Conservation (phyloP, 92 coral and sea anemone genomes). For the Epizoanthus fatuus region DNA sequence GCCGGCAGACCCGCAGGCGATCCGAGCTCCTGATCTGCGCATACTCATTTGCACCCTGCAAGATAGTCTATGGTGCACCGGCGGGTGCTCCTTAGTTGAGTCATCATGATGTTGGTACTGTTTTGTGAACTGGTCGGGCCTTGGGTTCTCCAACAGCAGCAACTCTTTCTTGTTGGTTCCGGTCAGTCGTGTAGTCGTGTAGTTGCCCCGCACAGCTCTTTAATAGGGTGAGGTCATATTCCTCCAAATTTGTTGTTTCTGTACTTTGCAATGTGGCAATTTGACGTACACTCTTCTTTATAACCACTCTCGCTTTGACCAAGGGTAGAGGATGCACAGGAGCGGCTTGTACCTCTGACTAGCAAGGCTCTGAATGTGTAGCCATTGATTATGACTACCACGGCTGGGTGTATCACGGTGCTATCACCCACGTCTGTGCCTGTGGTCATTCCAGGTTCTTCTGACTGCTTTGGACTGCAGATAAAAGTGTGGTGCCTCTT, state of each 20-base stretch:
- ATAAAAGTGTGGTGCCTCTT: slow-evolving; percentile 53
- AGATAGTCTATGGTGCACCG: background rate
- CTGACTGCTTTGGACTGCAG: background rate
- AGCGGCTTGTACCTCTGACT: slow-evolving; percentile 68
- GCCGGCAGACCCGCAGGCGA: slow-evolving; percentile 12
- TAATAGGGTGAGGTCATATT: too few relatives aligned
- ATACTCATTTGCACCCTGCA: slow-evolving; percentile 22
- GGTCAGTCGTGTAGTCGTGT: slow-evolving; percentile 24
- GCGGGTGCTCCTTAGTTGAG: background rate
- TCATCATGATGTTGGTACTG: slow-evolving; percentile 25
- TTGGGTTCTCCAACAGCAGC: slow-evolving; percentile 41
- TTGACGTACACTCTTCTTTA: background rate
- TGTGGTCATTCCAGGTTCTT: slow-evolving; percentile 11
- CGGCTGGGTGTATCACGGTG: slow-evolving; percentile 73
- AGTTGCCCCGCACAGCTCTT: background rate
- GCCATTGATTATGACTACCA: slow-evolving; percentile 60
- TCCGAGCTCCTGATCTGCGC: slow-evolving; percentile 4
- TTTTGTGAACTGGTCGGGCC: background rate
- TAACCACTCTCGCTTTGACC: background rate
- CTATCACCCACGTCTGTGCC: slow-evolving; percentile 60
- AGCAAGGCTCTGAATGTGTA: slow-evolving; percentile 63
- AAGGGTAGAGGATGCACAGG: slow-evolving; percentile 36
- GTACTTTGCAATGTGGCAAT: background rate
- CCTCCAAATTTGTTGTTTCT: too few relatives aligned
- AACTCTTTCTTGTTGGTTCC: slow-evolving; percentile 35